Evolutionary conservation across 1,140 invertebrate genomes (phyloP), one percentile per base, ranked within the genome.

Genomic region (Acromyrmex echinatior): DNA sequence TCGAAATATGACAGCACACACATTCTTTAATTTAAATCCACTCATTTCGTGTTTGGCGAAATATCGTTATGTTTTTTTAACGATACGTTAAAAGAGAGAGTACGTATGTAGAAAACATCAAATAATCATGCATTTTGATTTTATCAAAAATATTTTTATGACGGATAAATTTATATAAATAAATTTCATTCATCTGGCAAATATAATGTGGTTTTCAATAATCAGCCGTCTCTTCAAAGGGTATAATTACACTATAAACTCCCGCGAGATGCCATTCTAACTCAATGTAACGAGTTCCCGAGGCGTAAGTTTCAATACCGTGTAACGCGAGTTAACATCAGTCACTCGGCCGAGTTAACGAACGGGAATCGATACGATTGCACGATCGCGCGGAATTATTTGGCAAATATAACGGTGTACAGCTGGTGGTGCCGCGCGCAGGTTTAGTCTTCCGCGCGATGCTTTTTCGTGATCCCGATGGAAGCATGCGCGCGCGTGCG

Each of bases 341-440:
- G 80, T 74, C 80, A 71, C 56, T 21, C 70, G 70, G n/a, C 18
- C 63, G 58, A 76, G 65, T 77, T 74, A 87, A 74, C 86, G 73
- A 84, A 74, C 65, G 49, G 81, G 81, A 86, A 87, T 66, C 56
- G 74, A 78, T 51, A 68, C 73, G 86, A 76, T 86, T 87, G 77
- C 65, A 86, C 65, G 79, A 62, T 39, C 66, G 63, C 58, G 79
- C 80, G 86, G 70, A 84, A 88, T 88, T 71, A 73, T 65, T 63
- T 51, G 51, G 28, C 35, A 74, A 76, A 79, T 71, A 82, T 86
- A 79, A 62, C 51, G 4, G 28, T 53, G 60, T 53, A 45, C 63
- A 31, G 56, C 28, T 60, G 73, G 53, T 60, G 73, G 53, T 60
- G 53, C 53, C 49, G 31, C 60, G 31, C 60, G 12, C 76, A 18